Base-by-base conservation (phyloP, 2,113 vertebrate genomes). In the Bubo scandiacus region DNA sequence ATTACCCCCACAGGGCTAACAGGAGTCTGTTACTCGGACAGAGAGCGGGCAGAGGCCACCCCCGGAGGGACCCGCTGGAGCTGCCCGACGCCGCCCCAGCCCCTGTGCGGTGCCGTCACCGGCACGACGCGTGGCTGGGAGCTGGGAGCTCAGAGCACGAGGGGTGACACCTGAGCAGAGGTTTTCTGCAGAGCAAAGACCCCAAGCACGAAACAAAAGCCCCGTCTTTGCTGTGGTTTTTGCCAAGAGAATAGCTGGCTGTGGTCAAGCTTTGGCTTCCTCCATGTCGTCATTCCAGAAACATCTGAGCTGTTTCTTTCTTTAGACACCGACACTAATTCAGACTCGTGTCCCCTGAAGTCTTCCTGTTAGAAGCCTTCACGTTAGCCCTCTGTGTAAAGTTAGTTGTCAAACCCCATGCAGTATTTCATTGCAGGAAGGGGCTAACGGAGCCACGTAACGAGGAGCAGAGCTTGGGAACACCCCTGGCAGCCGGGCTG, bases 141-240 rank as follows among this genome's bases (percentile, higher is more conserved):
- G 30, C 1, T 29, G 61, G 18, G 25, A 23, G 45, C 59, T 16
- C 4, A 3, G 47, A 29, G 55, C 49, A 9, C 1, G 3, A 27
- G 49, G 27, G 18, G 49, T 15, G 61, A 9, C 55, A 7, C 13
- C 5, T 1, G 43, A 55, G 57, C 82, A 71, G 43, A 34, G 19
- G 57, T 43, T 68, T 79, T 49, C 57, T 58, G 57, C 52, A 58
- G 51, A 38, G 29, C 61, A 38, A 30, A 47, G 27, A 16, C 23
- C 6, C 32, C 17, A 32, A 38, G 49, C 36, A 19, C 13, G 40
- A 42, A 16, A 20, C 40, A 36, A 10, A 27, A 4, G 18, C 22
- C 98, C 96, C 85, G 98, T 86, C 62, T 96, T 94, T 9, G 96
- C 93, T 74, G 97, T 84, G 65, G 87, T 43, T 74, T 86, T 63